phyloP scores from a whole-genome alignment of 2,888 invertebrate species.

The Drosophila neonasuta region DNA sequence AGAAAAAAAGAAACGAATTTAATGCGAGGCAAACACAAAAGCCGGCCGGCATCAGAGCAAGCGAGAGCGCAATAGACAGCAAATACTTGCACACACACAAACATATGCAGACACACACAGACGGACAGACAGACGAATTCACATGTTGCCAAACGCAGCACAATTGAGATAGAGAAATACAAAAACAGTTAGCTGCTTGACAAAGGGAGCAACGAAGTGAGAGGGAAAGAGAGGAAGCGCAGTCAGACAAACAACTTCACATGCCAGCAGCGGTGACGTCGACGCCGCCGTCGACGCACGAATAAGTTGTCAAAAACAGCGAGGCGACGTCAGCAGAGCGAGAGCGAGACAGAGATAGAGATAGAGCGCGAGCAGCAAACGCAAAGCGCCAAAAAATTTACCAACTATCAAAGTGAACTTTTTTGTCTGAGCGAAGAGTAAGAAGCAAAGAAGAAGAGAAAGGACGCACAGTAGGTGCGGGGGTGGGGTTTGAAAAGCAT shows the following conservation, averaged over 20 bases:
- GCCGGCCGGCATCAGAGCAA: slow-evolving; percentile 18
- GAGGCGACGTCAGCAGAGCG: neutral
- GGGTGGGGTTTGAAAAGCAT: neutral
- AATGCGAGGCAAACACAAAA: slow-evolving; percentile 26
- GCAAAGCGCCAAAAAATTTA: slow-evolving; percentile 67
- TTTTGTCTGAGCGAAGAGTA: slow-evolving; percentile 41
- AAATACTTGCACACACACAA: slow-evolving; percentile 2
- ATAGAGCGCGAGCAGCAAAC: slow-evolving; percentile 49
- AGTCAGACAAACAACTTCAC: slow-evolving; percentile 27
- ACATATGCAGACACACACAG: neutral
- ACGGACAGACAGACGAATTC: slow-evolving; percentile 19
- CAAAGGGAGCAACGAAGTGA: neutral
- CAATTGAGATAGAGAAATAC: slow-evolving; percentile 21
- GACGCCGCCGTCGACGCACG: slow-evolving; percentile 45
- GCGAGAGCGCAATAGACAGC: neutral
- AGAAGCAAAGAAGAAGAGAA: neutral
- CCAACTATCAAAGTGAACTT: slow-evolving; percentile 70
- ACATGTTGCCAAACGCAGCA: slow-evolving; percentile 67
- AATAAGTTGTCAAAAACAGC: slow-evolving; percentile 70
- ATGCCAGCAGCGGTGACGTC: neutral
- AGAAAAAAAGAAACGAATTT: slow-evolving; percentile 28
- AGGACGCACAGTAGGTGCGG: neutral
- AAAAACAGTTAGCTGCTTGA: slow-evolving; percentile 25
- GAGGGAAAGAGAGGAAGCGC: slow-evolving; percentile 5
- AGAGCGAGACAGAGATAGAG: slow-evolving; percentile 18